phyloP scores from a whole-genome alignment of 1,140 invertebrate species.

The Ridgeia piscesae region DNA sequence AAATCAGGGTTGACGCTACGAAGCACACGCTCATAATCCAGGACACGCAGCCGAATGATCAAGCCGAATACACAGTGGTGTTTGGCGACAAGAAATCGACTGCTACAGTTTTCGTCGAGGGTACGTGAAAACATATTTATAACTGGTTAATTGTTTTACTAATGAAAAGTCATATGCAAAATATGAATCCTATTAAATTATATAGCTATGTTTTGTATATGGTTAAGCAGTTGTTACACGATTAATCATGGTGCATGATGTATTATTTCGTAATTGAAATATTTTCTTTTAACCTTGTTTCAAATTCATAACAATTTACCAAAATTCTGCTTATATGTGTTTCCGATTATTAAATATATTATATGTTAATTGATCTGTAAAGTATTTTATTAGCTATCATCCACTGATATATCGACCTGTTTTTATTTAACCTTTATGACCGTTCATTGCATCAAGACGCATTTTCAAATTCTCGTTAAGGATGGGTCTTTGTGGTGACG shows the following conservation, averaged over 20 bases:
- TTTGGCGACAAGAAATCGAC: slow-evolving; percentile 30
- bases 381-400: background rate
- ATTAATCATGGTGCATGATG: background rate
- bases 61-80: slow-evolving; percentile 29
- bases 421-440: background rate
- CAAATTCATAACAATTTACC: background rate
- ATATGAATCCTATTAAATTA: background rate
- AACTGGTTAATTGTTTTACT: background rate
- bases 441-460: background rate
- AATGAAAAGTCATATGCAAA: background rate
- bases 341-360: background rate
- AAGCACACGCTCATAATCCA: slow-evolving; percentile 38
- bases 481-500: too few species aligned
- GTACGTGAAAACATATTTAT: slow-evolving; percentile 29
- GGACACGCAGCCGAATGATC: slow-evolving; percentile 41
- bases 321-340: background rate
- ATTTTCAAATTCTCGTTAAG: background rate
- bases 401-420: background rate
- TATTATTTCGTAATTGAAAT: background rate
- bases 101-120: slow-evolving; percentile 30
- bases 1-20: slow-evolving; percentile 45
- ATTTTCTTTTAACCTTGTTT: background rate
- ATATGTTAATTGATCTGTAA: background rate
- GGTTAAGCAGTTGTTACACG: background rate
- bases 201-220: background rate